Conservation (phyloP, 2,113 vertebrate species). For the Cairina moschata region DNA sequence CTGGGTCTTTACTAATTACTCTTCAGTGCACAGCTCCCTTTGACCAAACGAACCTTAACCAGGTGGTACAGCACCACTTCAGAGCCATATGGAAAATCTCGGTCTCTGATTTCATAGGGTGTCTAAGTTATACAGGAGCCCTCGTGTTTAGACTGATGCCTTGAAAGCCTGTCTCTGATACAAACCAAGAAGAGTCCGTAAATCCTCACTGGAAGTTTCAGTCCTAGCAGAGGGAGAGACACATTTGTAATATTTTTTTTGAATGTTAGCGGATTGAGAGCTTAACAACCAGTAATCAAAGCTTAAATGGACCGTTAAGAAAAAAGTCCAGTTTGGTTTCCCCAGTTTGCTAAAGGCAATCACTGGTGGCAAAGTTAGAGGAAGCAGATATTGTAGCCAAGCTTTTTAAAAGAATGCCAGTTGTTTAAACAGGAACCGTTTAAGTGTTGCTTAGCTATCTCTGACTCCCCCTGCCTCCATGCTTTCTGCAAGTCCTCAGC, state of each 20-base stretch:
- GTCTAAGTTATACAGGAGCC: not conserved
- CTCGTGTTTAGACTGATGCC: not conserved
- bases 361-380: not conserved
- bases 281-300: not conserved
- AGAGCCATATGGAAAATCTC: not conserved
- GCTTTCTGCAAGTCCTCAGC: not conserved
- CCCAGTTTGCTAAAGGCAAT: not conserved
- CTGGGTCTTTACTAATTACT: not conserved
- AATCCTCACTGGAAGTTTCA: not conserved
- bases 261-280: not conserved
- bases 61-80: not conserved
- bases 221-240: not conserved
- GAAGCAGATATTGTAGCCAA: not conserved
- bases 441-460: not conserved
- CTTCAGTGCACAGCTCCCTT: not conserved
- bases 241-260: not conserved
- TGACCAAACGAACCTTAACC: not conserved
- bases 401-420: not conserved
- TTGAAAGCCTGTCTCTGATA: not conserved
- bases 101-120: not conserved
- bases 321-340: not conserved
- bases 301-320: not conserved
- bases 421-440: not conserved
- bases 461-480: not conserved
- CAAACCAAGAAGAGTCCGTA: not conserved